Base-by-base conservation (phyloP, 2,113 vertebrate species). In the Syngnathus scovelli region DNA sequence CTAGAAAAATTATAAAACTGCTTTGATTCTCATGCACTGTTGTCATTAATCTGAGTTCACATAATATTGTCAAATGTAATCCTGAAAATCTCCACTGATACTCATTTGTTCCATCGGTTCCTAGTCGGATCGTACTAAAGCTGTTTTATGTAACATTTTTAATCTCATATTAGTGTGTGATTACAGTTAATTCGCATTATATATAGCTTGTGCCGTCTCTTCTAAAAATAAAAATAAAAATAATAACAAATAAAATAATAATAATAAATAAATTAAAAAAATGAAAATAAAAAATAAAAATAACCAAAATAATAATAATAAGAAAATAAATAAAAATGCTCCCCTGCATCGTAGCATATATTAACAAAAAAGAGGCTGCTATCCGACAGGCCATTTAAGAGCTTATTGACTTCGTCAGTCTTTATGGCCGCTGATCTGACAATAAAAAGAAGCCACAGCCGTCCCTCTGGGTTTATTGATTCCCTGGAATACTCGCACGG, bases 151-250 rank as follows among this genome's bases (percentile, higher is more conserved):
- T 74, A 84, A 84, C 58, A 46, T 9, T 5, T 60, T 23, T 79
- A 69, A 84, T 83, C 71, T 70, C 70, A 75, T 64, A 78, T 67
- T 9, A 52, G 72, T 52, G 72, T 83, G 66, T 73, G 74, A 73
- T 73, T 71, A 68, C 56, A 76, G 67, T 59, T 51, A 64, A 61
- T 74, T 75, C 61, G 64, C 37, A 54, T 43, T 27, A 27, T 27
- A 27, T 27, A 27, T 27, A 27, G 27, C 2, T 27, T 27, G 27
- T 27, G 27, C 27, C 27, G 27, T 27, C 27, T 27, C 27, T 27
- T 27, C 27, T 27, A 27, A 27, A 27, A 27, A 27, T 27, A 2
- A 27, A 27, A 27, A 27, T 27, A 27, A 27, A 27, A 27, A 27
- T 27, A 27, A 27, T 27, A 27, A 1, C 27, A 27, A 27, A 27